phyloP scores from a whole-genome alignment of 2,113 vertebrate species.

The Oophaga pumilio region DNA sequence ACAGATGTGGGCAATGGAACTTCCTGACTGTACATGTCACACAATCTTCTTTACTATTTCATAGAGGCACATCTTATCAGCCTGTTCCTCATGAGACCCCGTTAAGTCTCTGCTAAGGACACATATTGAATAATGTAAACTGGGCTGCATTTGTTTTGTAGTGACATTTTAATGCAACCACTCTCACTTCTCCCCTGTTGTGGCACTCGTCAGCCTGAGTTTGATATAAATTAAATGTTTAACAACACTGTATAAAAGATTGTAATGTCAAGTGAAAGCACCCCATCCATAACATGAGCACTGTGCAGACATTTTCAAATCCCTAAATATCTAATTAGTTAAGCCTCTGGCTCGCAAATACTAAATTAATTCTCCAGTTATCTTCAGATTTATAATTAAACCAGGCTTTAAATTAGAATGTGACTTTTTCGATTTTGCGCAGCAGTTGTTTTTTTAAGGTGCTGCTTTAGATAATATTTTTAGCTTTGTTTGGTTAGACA shows the following conservation, averaged over 20 bases:
- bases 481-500: not conserved
- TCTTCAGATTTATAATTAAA: constrained; percentile 50
- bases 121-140: constrained; percentile 8
- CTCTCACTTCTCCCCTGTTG: constrained; percentile 22
- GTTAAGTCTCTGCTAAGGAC: not conserved
- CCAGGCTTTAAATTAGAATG: constrained; percentile 40
- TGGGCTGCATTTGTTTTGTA: constrained; percentile 7
- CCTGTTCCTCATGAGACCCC: not conserved
- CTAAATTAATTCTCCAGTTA: constrained; percentile 40
- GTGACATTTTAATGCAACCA: constrained; percentile 9
- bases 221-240: constrained; percentile 50
- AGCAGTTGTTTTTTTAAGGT: not conserved
- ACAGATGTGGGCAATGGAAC: too few species aligned
- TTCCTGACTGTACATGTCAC: too few species aligned
- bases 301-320: constrained; percentile 33
- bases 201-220: not conserved
- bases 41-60: too few species aligned
- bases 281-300: constrained; percentile 37
- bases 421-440: constrained; percentile 28
- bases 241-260: constrained; percentile 46
- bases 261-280: constrained; percentile 42
- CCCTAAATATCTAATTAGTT: constrained; percentile 52
- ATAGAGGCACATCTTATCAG: not conserved
- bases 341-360: constrained; percentile 46
- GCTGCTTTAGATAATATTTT: not conserved